Percentiles rank a stretch among this genome's conserved stretches.
These are phyloP conservation scores for Gobio gobio DNA, from an alignment of 2,113 vertebrate species.

Conservation along the genomic window DNA sequence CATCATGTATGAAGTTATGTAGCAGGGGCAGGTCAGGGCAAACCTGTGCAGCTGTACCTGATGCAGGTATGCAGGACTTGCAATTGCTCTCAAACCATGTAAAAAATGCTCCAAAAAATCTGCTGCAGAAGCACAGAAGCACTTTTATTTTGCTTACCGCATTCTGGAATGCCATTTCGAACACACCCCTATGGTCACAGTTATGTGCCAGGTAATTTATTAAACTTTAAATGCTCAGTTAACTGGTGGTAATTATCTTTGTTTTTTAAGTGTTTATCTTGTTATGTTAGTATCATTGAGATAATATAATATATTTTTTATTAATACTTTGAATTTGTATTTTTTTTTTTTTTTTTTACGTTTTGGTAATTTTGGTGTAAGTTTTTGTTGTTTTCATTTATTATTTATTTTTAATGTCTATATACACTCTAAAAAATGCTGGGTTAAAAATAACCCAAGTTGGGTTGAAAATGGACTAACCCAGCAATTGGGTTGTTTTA, in stretches of 20 bases:
- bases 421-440: too few relatives aligned
- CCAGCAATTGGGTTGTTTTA: too few relatives aligned
- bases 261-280: too few relatives aligned
- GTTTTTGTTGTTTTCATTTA: too few relatives aligned
- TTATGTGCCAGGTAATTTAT: neutral
- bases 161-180: neutral
- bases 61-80: neutral
- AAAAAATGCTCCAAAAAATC: neutral
- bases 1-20: neutral
- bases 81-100: neutral
- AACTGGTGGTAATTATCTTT: neutral
- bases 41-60: slow-evolving; percentile 19
- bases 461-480: too few relatives aligned
- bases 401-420: too few relatives aligned
- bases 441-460: too few relatives aligned
- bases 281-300: too few relatives aligned
- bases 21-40: neutral
- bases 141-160: neutral
- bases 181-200: neutral
- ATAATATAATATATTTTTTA: too few relatives aligned
- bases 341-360: too few relatives aligned
- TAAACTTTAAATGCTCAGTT: neutral
- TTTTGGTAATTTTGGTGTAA: too few relatives aligned
- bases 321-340: too few relatives aligned
- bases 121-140: neutral